A percentile compares a stretch with the other conserved stretches of the same genome.
Evolutionary conservation across 2,797 vertebrate species (phyloP).

Genomic region (Ispidina lecontei): DNA sequence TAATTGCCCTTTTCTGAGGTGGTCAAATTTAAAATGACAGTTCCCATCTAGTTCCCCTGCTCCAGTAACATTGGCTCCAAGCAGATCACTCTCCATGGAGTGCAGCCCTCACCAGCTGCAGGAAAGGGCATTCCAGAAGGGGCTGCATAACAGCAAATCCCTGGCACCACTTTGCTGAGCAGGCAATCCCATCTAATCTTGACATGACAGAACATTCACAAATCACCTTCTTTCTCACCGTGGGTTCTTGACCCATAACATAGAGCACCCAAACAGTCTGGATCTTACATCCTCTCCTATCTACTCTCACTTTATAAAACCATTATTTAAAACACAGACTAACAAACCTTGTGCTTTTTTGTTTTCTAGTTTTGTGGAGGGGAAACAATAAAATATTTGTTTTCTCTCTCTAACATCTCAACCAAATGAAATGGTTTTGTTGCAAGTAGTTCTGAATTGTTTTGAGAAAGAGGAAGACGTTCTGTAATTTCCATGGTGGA

Average conservation of each 20-base stretch:
- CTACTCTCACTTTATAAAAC: too few relatives aligned
- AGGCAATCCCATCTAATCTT: too few relatives aligned
- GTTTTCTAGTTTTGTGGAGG: too few relatives aligned
- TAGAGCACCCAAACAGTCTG: too few relatives aligned
- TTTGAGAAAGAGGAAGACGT: background rate
- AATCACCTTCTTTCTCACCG: too few relatives aligned
- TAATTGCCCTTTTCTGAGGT: background rate
- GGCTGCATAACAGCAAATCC: background rate
- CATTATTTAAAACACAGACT: too few relatives aligned
- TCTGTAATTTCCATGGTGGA: constrained; percentile 37
- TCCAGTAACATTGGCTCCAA: background rate
- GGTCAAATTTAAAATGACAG: background rate
- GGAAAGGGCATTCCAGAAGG: background rate
- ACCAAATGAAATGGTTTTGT: too few relatives aligned
- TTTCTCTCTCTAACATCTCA: too few relatives aligned
- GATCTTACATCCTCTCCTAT: background rate
- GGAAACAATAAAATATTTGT: too few relatives aligned
- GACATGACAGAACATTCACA: too few relatives aligned
- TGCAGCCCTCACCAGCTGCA: background rate
- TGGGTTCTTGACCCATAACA: too few relatives aligned
- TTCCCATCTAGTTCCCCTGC: background rate
- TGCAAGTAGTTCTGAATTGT: background rate
- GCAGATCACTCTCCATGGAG: background rate
- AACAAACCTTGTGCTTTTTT: too few relatives aligned
- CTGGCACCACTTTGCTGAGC: background rate